phyloP scores from a whole-genome alignment of 1,140 invertebrate genomes.

The Cataglyphis hispanica region DNA sequence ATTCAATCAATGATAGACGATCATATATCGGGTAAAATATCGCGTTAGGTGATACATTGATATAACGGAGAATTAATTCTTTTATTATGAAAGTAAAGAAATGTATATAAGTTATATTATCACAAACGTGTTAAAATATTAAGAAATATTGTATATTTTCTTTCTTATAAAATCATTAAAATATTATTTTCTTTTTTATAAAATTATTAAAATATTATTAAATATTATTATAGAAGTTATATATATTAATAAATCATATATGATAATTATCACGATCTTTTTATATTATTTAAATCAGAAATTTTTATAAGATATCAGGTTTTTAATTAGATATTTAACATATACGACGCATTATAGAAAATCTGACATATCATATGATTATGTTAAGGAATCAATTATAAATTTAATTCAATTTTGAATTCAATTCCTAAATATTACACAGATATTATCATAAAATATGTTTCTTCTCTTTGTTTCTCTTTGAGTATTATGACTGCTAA shows the following conservation, averaged over 20 bases:
- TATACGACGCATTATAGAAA: no score
- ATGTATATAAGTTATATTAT: not conserved
- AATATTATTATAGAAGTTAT: not conserved
- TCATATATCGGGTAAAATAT: not conserved
- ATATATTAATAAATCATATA: conserved; percentile 14
- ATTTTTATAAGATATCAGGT: not conserved
- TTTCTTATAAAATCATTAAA: not conserved
- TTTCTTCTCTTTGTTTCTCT: not conserved
- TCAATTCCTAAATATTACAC: not conserved
- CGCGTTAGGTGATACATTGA: not conserved
- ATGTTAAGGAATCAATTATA: no score
- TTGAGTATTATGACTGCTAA: not conserved
- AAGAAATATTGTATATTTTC: not conserved
- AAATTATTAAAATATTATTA: no score
- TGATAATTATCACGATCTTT: not conserved
- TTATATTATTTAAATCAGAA: not conserved
- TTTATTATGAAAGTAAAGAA: not conserved
- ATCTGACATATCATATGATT: no score
- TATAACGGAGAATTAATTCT: conserved; percentile 3
- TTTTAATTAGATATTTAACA: not conserved
- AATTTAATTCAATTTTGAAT: no score
- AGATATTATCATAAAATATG: not conserved
- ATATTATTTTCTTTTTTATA: no score
- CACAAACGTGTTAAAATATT: not conserved
- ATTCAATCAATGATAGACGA: not conserved